phyloP scores from a whole-genome alignment of 1,140 invertebrate genomes.

The Gryon sp. region DNA sequence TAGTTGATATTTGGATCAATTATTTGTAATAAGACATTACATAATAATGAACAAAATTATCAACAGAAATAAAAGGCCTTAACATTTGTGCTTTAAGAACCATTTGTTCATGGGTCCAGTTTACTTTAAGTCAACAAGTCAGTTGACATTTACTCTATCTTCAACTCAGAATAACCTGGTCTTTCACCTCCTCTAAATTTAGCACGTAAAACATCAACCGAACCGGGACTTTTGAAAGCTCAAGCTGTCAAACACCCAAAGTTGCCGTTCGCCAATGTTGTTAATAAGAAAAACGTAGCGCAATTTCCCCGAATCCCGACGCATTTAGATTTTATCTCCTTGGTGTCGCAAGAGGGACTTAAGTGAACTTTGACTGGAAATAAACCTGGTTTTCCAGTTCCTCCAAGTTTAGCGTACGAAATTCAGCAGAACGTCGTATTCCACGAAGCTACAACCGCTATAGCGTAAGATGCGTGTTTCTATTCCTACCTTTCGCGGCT shows the following conservation, averaged over 20 bases:
- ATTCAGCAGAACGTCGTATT: constrained; percentile 23
- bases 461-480: constrained; percentile 6
- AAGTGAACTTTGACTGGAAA: neutral
- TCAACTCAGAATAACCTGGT: constrained; percentile 25
- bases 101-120: neutral
- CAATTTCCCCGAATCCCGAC: too few species aligned
- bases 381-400: constrained; percentile 13
- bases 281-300: too few species aligned
- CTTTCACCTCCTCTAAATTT: constrained; percentile 34
- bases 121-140: neutral
- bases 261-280: too few species aligned
- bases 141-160: neutral
- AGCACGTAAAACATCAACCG: neutral
- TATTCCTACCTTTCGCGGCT: constrained; percentile 76
- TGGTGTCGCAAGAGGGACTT: too few species aligned
- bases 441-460: constrained; percentile 1
- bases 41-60: too few species aligned
- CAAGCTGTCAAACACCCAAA: neutral
- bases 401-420: constrained; percentile 41
- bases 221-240: neutral
- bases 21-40: too few species aligned
- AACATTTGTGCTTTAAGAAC: neutral
- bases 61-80: too few species aligned
- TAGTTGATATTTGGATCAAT: too few species aligned
- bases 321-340: too few species aligned